Conservation (phyloP, 1,140 invertebrate species). For the Lanistes nyassanus region DNA sequence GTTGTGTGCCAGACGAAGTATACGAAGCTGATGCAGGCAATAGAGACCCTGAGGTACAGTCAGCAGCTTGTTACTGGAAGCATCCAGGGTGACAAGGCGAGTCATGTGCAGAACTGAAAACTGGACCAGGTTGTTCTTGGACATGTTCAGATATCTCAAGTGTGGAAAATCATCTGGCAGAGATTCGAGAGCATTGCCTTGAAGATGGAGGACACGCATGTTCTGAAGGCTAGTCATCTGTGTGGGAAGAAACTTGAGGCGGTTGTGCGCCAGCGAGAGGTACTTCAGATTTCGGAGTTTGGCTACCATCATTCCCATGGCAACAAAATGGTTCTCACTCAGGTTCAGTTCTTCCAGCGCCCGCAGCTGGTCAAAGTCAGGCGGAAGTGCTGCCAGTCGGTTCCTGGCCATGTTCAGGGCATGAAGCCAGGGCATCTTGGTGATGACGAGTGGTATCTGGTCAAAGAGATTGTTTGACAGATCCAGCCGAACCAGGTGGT, state of each 20-base stretch:
- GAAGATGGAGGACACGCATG: constrained; percentile 52
- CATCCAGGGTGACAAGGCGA: constrained; percentile 11
- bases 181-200: constrained; percentile 50
- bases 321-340: constrained; percentile 51
- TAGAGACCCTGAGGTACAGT: constrained; percentile 54
- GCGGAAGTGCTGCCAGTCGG: constrained; percentile 46
- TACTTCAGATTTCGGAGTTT: constrained; percentile 43
- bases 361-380: constrained; percentile 54
- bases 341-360: constrained; percentile 57
- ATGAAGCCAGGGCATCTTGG: constrained; percentile 48
- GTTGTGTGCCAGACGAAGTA: constrained; percentile 53
- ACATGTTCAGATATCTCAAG: constrained; percentile 56
- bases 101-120: constrained; percentile 43
- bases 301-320: constrained; percentile 33
- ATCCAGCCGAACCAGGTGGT: constrained; percentile 53
- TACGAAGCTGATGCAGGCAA: constrained; percentile 45
- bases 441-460: constrained; percentile 56
- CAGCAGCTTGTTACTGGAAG: constrained; percentile 50
- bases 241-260: constrained; percentile 45
- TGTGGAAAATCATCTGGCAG: constrained; percentile 47
- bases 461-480: constrained; percentile 59
- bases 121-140: constrained; percentile 51
- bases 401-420: constrained; percentile 53
- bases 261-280: constrained; percentile 54
- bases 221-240: constrained; percentile 43